These are phyloP conservation scores for Lissonota sp. DNA, from an alignment of 2,888 invertebrate genomes.

Conservation along the genomic window DNA sequence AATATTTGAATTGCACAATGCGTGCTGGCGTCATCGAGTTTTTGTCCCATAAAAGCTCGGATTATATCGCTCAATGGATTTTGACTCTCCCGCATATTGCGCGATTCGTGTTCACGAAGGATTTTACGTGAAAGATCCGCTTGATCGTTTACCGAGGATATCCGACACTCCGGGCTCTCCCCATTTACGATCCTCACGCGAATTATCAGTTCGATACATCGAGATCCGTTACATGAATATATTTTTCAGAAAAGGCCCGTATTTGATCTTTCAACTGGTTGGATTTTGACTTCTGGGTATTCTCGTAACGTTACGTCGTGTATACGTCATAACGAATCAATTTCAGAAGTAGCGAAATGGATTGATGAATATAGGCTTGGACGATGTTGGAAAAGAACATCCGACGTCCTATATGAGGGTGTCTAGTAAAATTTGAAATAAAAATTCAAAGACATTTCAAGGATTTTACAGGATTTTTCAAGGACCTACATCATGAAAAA, in stretches of 20 bases:
- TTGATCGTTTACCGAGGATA: conserved; percentile 14
- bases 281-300: neutral
- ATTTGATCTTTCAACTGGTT: neutral
- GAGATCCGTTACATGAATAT: neutral
- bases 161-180: conserved; percentile 26
- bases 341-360: neutral
- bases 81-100: conserved; percentile 67
- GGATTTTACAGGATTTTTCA: no score
- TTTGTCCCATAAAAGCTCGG: conserved; percentile 68
- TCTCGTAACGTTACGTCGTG: neutral
- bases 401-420: no score
- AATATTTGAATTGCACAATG: conserved; percentile 84
- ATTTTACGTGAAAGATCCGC: conserved; percentile 15
- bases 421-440: no score
- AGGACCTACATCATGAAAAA: no score
- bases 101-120: conserved; percentile 50
- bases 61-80: conserved; percentile 78
- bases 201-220: neutral
- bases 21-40: conserved; percentile 72
- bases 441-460: no score
- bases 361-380: no score
- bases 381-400: no score
- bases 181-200: conserved; percentile 1
- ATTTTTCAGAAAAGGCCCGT: no score
- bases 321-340: neutral